Conservation (phyloP, 2,797 vertebrate species). For the Thalassophryne amazonica region DNA sequence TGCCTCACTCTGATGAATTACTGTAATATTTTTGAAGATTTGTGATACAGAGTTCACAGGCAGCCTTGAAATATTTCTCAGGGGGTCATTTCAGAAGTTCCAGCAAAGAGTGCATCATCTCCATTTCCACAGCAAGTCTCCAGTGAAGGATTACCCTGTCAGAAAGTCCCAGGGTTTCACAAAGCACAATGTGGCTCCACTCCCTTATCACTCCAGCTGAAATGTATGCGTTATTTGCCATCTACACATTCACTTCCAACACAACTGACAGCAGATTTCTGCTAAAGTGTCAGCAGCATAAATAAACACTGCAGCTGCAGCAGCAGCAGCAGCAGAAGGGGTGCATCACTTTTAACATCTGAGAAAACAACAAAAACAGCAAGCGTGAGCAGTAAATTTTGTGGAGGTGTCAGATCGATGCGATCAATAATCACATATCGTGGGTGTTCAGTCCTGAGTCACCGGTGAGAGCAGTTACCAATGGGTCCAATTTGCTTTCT, state of each 20-base stretch:
- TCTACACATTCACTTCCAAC: slow-evolving; percentile 14
- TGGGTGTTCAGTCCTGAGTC: slow-evolving; percentile 28
- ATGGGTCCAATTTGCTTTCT: slow-evolving; percentile 8
- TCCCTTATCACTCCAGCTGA: slow-evolving; percentile 42
- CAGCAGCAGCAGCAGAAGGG: neutral
- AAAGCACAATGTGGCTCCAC: slow-evolving; percentile 23
- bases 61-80: slow-evolving; percentile 17
- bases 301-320: slow-evolving; percentile 14
- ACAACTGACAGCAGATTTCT: slow-evolving; percentile 17
- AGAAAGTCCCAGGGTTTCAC: slow-evolving; percentile 5
- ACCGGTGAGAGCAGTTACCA: slow-evolving; percentile 29
- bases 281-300: slow-evolving; percentile 1
- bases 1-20: slow-evolving; percentile 28
- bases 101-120: slow-evolving; percentile 31
- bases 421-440: slow-evolving; percentile 43
- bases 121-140: slow-evolving; percentile 11
- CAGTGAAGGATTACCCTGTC: slow-evolving; percentile 38
- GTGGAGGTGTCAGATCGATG: slow-evolving; percentile 27
- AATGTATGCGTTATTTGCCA: slow-evolving; percentile 40
- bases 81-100: slow-evolving; percentile 31
- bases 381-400: slow-evolving; percentile 21
- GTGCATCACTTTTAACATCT: slow-evolving; percentile 18
- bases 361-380: slow-evolving; percentile 9
- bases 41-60: slow-evolving; percentile 20
- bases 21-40: slow-evolving; percentile 11